Conservation (phyloP, 2,797 vertebrate genomes). For the Zenarchopterus dispar region DNA sequence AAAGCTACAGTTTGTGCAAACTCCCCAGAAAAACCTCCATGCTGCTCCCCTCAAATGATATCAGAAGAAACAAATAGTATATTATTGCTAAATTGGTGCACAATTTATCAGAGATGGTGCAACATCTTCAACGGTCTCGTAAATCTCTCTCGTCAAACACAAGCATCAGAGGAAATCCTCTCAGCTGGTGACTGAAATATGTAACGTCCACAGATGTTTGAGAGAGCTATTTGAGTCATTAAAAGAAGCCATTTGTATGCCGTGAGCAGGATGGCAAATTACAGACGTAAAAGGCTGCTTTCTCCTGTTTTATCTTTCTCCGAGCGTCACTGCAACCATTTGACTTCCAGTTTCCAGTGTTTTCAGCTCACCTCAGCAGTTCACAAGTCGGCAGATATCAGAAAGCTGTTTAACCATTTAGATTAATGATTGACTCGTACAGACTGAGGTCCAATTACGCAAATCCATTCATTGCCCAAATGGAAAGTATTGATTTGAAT, state of each 20-base stretch:
- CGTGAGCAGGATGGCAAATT: slow-evolving; percentile 23
- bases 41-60: slow-evolving; percentile 10
- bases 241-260: slow-evolving; percentile 37
- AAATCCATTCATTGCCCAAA: slow-evolving; percentile 69
- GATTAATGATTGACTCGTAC: slow-evolving; percentile 44
- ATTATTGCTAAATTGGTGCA: slow-evolving; percentile 13
- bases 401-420: slow-evolving; percentile 59
- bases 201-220: slow-evolving; percentile 9
- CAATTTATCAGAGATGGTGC: slow-evolving; percentile 18
- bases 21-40: not conserved
- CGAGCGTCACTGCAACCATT: slow-evolving; percentile 13
- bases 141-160: slow-evolving; percentile 18
- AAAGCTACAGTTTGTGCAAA: slow-evolving; percentile 7
- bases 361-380: slow-evolving; percentile 40
- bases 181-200: slow-evolving; percentile 28
- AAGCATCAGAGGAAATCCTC: slow-evolving; percentile 38
- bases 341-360: slow-evolving; percentile 37
- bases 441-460: slow-evolving; percentile 60
- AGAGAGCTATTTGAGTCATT: slow-evolving; percentile 27
- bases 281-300: not conserved
- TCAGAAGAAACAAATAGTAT: not conserved
- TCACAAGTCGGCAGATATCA: slow-evolving; percentile 47
- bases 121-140: slow-evolving; percentile 10
- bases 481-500: slow-evolving; percentile 65
- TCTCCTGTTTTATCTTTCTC: not conserved